Conservation (phyloP, 2,113 vertebrate species). For the Micronycteris hirsuta region DNA sequence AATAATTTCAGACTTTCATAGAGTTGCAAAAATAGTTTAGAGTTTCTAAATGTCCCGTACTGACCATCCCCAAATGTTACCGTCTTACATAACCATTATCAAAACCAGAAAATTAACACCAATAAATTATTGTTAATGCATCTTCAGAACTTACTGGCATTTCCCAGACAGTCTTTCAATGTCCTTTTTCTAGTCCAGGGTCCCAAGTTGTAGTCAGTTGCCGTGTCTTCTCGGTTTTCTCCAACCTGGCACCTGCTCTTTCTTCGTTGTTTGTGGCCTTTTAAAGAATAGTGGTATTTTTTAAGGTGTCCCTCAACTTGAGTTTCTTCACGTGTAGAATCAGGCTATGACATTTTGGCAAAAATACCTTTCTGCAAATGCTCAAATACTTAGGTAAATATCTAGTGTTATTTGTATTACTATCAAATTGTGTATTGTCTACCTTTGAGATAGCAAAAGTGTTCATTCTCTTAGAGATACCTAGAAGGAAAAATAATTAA, state of each 20-base stretch:
- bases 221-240: background rate
- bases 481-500: background rate
- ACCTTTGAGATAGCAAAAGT: background rate
- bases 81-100: background rate
- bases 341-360: background rate
- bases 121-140: background rate
- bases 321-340: background rate
- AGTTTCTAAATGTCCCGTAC: background rate
- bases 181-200: background rate
- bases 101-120: background rate
- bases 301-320: background rate
- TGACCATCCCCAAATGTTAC: background rate
- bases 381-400: background rate
- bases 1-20: slow-evolving; percentile 11
- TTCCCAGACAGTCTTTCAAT: background rate
- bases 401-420: background rate
- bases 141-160: background rate
- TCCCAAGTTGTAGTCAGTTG: background rate
- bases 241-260: background rate
- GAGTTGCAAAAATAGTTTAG: background rate
- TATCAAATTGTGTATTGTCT: background rate
- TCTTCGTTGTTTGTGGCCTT: background rate
- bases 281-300: background rate
- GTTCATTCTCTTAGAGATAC: background rate
- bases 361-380: background rate